phyloP scores from a whole-genome alignment of 2,113 vertebrate genomes.

The Colius striatus region DNA sequence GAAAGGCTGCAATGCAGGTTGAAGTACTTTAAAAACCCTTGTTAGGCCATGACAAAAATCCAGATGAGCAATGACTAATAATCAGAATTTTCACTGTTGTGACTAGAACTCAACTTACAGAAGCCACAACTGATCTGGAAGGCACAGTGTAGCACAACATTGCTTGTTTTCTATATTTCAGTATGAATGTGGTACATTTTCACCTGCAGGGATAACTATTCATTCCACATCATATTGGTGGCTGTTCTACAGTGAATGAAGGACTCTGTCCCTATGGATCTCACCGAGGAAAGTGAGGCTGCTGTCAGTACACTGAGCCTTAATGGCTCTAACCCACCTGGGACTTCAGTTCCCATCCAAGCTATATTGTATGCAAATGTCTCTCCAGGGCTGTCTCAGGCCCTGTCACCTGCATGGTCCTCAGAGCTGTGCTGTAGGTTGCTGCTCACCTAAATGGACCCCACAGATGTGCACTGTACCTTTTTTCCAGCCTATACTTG shows the following conservation, averaged over 20 bases:
- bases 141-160: neutral
- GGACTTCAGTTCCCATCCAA: neutral
- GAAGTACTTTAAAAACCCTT: neutral
- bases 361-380: neutral
- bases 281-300: neutral
- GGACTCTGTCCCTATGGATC: neutral
- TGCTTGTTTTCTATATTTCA: neutral
- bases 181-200: slow-evolving; percentile 45
- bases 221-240: neutral
- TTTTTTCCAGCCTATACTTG: neutral
- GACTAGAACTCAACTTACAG: neutral
- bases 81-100: neutral
- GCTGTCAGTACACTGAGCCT: neutral
- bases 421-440: rapidly evolving
- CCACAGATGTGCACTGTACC: neutral
- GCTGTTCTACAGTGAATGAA: neutral
- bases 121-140: neutral
- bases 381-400: neutral
- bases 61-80: neutral
- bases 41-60: neutral
- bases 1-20: neutral
- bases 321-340: neutral
- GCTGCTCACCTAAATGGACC: neutral
- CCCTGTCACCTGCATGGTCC: neutral
- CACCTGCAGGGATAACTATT: slow-evolving; percentile 20